Base-by-base conservation (phyloP, 2,888 invertebrate genomes). In the Yponomeuta cagnagella region DNA sequence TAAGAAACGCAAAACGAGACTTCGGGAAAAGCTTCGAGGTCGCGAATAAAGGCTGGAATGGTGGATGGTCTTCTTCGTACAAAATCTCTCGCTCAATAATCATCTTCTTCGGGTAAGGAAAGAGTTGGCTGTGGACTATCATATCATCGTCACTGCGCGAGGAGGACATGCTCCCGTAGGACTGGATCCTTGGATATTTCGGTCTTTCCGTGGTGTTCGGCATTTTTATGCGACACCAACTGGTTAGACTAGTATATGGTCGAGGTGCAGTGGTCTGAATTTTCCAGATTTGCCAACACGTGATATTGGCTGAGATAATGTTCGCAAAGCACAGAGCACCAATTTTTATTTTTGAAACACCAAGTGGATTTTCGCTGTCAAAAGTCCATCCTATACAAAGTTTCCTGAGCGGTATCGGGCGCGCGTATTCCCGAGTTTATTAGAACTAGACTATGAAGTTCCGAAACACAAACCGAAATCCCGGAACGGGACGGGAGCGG, bases 1-100 rank as follows among this genome's bases (percentile, higher is more conserved):
- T 86, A 52, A 94, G 83, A 70, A 89, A 92, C 0, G 93, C 90
- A 74, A 93, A 93, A 74, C 93, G 88, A 66, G 93, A 87, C 71
- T 93, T 84, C 1, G 94, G 94, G 73, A 94, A 90, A 70, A 93
- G 78, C 73, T 84, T 85, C 1, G 80, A 81, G 1, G 91, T 90
- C 0, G 84, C 90, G 23, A 91, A 82, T 2, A 91, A 75, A 0
- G 92, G 90, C 74, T 89, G 84, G 74, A 91, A 92, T 0, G 91
- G 90, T 0, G 90, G 90, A 74, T 92, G 76, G 74, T 91, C 85
- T 71, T 92, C 90, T 73, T 92, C 90, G 71, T 91, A 92, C 74
- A 91, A 73, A n/a, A 89, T 82, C 72, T 91, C 91, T 52, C 87
- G 80, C 67, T 84, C 80, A 0, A 92, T 81, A 1, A 88, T 77